Evolutionary conservation across 2,113 vertebrate species (phyloP), one percentile per base, ranked within the genome.

Genomic region (Aegithalos caudatus): DNA sequence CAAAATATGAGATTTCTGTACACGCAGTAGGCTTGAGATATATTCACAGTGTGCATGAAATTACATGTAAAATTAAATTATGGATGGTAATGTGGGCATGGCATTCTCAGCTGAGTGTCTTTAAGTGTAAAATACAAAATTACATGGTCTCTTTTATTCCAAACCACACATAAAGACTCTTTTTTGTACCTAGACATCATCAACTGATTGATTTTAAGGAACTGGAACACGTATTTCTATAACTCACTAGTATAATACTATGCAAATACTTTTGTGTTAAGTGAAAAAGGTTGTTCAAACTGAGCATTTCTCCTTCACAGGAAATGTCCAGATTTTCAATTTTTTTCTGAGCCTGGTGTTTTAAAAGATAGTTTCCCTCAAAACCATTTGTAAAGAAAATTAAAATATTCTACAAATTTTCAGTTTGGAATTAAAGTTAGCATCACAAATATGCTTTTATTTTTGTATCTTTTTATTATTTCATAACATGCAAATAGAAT

Each of bases 61-160:
- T 97, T 95, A 82, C 90, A 94, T 48, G 28, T 85, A 92, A 91
- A 96, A 97, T 94, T 94, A 92, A 96, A 93, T 97, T 97, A 97
- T 58, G 45, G 70, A 71, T 67, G 67, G 84, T 90, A 94, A 95
- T 88, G 27, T 74, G 85, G 74, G 44, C 27, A 71, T 74, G 45
- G 66, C 47, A 71, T 84, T 97, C 69, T 94, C 82, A 88, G 80
- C 61, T 92, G 92, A 96, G 84, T 64, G 82, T 76, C 50, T 64
- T 86, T 92, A 92, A 95, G 85, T 81, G 66, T 94, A 92, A 92
- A 96, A 95, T 94, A 79, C 24, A 82, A 95, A 94, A 92, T 95
- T 96, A 93, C 94, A 94, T 29, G 81, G 89, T 35, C 18, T 76
- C 69, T 93, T 91, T 91, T 94, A 73, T 95, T 92, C 54, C 54